Conservation (phyloP, 2,113 vertebrate genomes). For the Grammomys surdaster region DNA sequence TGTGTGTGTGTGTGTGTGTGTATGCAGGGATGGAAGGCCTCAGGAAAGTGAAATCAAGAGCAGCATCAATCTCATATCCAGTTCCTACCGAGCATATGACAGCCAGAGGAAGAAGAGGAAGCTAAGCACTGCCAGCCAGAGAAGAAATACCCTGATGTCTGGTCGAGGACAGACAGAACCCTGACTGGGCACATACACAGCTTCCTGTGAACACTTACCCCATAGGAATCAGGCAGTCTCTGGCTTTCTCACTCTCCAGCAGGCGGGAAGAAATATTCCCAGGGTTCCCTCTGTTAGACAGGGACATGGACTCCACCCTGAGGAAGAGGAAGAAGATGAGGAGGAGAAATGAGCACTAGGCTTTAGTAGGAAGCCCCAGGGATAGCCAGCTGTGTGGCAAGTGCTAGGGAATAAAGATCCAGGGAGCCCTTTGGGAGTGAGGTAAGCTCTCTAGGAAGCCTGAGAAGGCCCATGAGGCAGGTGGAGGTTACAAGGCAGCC, state of each 20-base stretch:
- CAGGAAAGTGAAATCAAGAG: neutral
- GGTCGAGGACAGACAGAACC: neutral
- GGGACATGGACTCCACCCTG: slow-evolving; percentile 96
- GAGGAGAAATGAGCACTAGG: neutral
- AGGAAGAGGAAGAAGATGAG: neutral
- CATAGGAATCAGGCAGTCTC: slow-evolving; percentile 93
- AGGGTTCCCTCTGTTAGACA: slow-evolving; percentile 84
- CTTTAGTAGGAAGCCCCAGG: neutral
- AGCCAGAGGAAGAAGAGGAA: neutral
- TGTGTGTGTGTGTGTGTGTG: neutral
- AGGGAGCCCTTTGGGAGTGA: neutral
- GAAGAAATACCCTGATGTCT: neutral
- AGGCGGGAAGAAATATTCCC: slow-evolving; percentile 92
- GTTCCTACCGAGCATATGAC: slow-evolving; percentile 53
- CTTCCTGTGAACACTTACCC: slow-evolving; percentile 85
- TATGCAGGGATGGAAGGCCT: neutral
- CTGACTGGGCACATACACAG: neutral
- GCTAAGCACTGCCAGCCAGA: neutral
- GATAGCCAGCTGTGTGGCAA: neutral
- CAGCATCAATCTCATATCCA: neutral
- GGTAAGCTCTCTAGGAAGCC: neutral
- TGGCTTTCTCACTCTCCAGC: slow-evolving; percentile 90
- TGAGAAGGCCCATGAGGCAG: neutral
- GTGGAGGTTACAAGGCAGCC: neutral
- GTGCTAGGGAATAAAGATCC: neutral